Base-by-base conservation (phyloP, 2,888 invertebrate species). In the Lymantria dispar region DNA sequence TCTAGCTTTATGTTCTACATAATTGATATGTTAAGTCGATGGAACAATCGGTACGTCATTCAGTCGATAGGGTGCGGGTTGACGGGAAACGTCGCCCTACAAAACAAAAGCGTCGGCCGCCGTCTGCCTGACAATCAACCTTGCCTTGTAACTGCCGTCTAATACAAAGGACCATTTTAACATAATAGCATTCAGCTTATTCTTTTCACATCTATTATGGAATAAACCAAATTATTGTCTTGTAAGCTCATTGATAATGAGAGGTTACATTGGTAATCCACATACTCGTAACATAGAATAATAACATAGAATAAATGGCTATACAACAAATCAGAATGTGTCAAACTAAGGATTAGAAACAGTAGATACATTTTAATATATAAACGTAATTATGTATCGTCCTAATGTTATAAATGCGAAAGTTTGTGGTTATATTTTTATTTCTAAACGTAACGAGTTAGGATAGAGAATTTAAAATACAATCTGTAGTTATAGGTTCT, bases 21-120 rank as follows among this genome's bases (percentile, higher is more conserved):
- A 88, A 90, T 91, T 88, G 90, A 89, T 90, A 88, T 85, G 87
- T 88, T 86, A 89, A 88, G 89, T 84, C 85, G 74, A 73, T 76
- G 78, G 83, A 90, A 90, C 89, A 89, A 89, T 90, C 85, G 81
- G 60, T 54, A 78, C 81, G 88, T 82, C 88, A 69, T 58, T 71
- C 62, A 59, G 60, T 39, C 75, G 68, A 73, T 78, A 68, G 67
- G 68, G 73, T 55, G 56, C 68, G 58, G 60, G 63, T 57, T 61
- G 61, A 61, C 57, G 61, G 54, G 56, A 60, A 59, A 58, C 58
- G 60, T 52, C 56, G 55, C 52, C 58, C 58, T 47, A 45, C 50
- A 53, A 59, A 59, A 50, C 51, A 66, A 69, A 68, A 62, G 62
- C 38, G 47, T 44, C 48, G 65, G 66, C 66, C 70, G 60, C 59